Conservation (phyloP, 2,888 invertebrate genomes). For the Keiferia lycopersicella region DNA sequence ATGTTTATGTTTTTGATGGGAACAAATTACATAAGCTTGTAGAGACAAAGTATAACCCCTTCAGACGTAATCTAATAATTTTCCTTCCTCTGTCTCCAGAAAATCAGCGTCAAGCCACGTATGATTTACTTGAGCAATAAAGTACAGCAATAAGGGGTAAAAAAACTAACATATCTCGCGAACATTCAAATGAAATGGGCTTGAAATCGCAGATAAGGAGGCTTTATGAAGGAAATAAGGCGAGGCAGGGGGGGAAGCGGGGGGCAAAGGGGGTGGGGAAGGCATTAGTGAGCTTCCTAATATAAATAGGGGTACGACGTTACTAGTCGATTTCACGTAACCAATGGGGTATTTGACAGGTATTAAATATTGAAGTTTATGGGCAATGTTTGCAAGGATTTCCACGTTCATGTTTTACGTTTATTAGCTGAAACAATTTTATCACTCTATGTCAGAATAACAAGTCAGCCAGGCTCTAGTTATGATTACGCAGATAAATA, state of each 20-base stretch:
- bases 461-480: no score
- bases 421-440: background rate
- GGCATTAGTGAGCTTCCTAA: constrained; percentile 46
- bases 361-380: constrained; percentile 23
- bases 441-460: background rate
- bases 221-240: constrained; percentile 67
- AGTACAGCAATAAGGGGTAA: constrained; percentile 30
- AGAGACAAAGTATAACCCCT: background rate
- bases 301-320: constrained; percentile 39
- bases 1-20: no score
- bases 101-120: constrained; percentile 16
- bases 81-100: background rate
- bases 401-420: background rate
- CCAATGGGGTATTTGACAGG: constrained; percentile 21
- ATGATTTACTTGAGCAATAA: constrained; percentile 25
- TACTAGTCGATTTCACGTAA: constrained; percentile 24
- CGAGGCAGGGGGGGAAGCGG: constrained; percentile 38
- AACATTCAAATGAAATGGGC: constrained; percentile 76
- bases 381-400: background rate
- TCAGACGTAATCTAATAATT: constrained; percentile 9
- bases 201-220: constrained; percentile 74
- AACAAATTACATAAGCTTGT: no score
- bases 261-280: constrained; percentile 24
- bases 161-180: constrained; percentile 58
- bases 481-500: no score